Conservation (phyloP, 2,888 invertebrate species). For the Oithona nana region DNA sequence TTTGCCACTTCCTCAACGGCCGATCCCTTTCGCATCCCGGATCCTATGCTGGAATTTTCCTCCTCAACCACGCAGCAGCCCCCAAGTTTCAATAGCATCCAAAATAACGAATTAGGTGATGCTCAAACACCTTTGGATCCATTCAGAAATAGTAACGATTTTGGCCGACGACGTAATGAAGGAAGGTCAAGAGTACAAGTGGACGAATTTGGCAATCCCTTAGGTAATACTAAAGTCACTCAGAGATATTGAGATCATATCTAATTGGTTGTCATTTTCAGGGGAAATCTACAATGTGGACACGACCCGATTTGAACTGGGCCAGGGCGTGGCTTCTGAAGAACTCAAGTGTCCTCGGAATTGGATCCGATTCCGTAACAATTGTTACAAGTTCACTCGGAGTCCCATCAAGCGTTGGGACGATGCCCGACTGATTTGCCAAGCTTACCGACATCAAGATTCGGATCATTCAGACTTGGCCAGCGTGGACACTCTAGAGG, state of each 20-base stretch:
- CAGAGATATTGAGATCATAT: not conserved
- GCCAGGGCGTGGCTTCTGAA: conserved; percentile 4
- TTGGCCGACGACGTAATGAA: no score
- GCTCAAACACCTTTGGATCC: not conserved
- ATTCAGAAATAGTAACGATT: not conserved
- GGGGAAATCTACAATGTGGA: conserved; percentile 13
- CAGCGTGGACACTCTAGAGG: conserved; percentile 57
- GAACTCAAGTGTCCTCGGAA: conserved; percentile 52
- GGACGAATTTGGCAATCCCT: conserved; percentile 16
- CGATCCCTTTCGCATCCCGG: not conserved
- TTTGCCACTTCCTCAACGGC: not conserved
- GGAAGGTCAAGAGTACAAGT: no score
- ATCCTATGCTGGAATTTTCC: not conserved
- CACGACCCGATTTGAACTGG: conserved; percentile 15
- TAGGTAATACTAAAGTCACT: not conserved
- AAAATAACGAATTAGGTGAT: not conserved
- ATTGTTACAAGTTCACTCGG: conserved; percentile 74
- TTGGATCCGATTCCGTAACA: conserved; percentile 60
- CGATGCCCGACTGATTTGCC: conserved; percentile 64
- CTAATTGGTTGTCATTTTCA: not conserved
- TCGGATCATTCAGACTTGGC: conserved; percentile 47
- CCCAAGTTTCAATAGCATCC: not conserved
- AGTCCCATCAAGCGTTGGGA: conserved; percentile 58
- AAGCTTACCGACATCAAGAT: conserved; percentile 23
- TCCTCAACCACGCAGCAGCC: not conserved